Base-by-base conservation (phyloP, 1,140 invertebrate genomes). In the Drosophila nebulosa region DNA sequence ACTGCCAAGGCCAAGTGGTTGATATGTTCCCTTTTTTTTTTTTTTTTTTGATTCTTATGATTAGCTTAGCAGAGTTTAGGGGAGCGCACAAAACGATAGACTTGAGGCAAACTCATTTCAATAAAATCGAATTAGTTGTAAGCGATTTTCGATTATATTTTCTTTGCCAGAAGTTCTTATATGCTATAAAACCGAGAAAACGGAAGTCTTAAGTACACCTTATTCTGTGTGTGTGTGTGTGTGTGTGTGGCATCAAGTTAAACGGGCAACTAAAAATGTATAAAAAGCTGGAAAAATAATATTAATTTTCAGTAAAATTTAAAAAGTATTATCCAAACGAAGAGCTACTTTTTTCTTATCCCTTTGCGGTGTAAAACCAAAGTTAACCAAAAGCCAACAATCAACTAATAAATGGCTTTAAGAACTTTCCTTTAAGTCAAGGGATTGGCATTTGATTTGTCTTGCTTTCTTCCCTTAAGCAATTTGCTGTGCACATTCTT, bases 101-200 rank as follows among this genome's bases (percentile, higher is more conserved):
- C 61, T 70, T 26, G 36, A 52, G 56, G 62, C 46, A 35, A 50
- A 51, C 65, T 69, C 68, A 79, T 85, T 81, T 78, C 59, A 78
- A 88, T 81, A 81, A 81, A 81, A 72, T 62, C 72, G 75, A 81
- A 78, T 81, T 78, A 66, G 78, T 72, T 78, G 61, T 32, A 69
- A 71, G 62, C 64, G 59, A 75, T 74, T 86, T 71, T 80, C 68
- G 62, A 58, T 76, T 68, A 69, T 78, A 73, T 56, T 72, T 46
- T 36, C 16, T 18, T 21, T 18, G 9, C 21, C 18, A 50, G 35
- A 32, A 32, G 51, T 64, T 68, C 32, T 42, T 51, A 50, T 27
- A 22, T 55, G 4, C 21, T 24, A 46, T 46, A 46, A 46, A 46
- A 46, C 16, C 21, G 39, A 46, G 39, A 46, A 21, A 18, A 10